Conservation (phyloP, 2,113 vertebrate genomes). For the Grallaria varia region DNA sequence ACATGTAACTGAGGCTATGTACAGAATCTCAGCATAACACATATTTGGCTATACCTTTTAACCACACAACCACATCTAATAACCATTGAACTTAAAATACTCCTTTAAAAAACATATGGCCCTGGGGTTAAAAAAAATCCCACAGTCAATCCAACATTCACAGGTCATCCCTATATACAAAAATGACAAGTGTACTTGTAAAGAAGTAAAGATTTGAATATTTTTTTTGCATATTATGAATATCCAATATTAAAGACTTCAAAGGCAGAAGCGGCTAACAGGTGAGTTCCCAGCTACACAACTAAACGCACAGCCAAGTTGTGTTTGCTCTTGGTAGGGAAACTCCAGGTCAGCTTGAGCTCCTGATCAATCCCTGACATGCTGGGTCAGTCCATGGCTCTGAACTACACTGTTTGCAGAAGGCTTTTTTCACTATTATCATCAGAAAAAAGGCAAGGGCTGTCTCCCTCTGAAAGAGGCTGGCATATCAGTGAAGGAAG, state of each 20-base stretch:
- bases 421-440: conserved; percentile 32
- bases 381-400: not conserved
- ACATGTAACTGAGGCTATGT: not conserved
- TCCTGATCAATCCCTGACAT: conserved; percentile 26
- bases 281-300: not conserved
- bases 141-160: not conserved
- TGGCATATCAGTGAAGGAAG: not conserved
- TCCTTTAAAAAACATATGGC: not conserved
- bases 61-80: not conserved
- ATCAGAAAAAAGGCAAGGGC: not conserved
- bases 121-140: not conserved
- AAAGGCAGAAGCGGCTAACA: not conserved
- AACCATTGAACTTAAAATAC: not conserved
- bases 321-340: not conserved
- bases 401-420: conserved; percentile 45
- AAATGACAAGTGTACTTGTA: not conserved
- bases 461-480: not conserved
- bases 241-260: not conserved
- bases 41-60: not conserved
- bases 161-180: not conserved
- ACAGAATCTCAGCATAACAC: not conserved
- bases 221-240: not conserved
- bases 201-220: not conserved
- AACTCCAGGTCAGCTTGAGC: not conserved
- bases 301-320: not conserved